Base-by-base conservation (phyloP, 2,113 vertebrate species). In the Chloropsis hardwickii region DNA sequence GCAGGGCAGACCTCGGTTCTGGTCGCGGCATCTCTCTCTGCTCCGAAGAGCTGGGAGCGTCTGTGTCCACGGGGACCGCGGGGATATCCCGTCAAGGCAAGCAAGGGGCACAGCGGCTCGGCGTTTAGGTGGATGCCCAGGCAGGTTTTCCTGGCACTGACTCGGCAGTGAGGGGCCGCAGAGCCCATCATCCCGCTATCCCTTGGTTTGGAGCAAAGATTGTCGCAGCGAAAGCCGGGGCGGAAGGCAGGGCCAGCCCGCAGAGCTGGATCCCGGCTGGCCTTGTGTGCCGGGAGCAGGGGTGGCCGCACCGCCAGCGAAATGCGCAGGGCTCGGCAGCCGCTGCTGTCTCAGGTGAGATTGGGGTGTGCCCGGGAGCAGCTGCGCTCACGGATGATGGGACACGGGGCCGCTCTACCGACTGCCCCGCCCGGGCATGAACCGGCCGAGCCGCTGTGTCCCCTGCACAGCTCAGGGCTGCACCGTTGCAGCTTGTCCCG, bases 401-500 rank as follows among this genome's bases (percentile, higher is more conserved):
- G 48, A 60, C 23, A 18, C 2, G 0, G 24, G 35, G 74, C 2
- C 2, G 65, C n/a, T 74, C 17, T 53, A 31, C 8, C 10, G 0
- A 5, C 7, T 9, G 67, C 62, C 29, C 44, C 10, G 2, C 54
- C 35, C 31, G 11, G 22, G 44, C 29, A 4, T 0, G 12, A 54
- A 25, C 42, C 3, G 4, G 20, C 29, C 1, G 2, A 64, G 69
- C 57, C 1, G n/a, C 44, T 9, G 25, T 4, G 24, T 4, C 13
- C 12, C 29, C 61, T 18, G 35, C 10, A 27, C 72, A 5, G n/a
- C n/a, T 22, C 12, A 2, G 50, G 42, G 48, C 79, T 51, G 45
- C 0, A 0, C 35, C 2, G 1, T 0, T 27, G 23, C 83, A 66
- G 16, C 23, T 57, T 33, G 23, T 25, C 29, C 12, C 2, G 1